A percentile compares a stretch with the other conserved stretches of the same genome.
Conservation (phyloP, 2,888 invertebrate genomes). For the Tuberolachnus salignus region DNA sequence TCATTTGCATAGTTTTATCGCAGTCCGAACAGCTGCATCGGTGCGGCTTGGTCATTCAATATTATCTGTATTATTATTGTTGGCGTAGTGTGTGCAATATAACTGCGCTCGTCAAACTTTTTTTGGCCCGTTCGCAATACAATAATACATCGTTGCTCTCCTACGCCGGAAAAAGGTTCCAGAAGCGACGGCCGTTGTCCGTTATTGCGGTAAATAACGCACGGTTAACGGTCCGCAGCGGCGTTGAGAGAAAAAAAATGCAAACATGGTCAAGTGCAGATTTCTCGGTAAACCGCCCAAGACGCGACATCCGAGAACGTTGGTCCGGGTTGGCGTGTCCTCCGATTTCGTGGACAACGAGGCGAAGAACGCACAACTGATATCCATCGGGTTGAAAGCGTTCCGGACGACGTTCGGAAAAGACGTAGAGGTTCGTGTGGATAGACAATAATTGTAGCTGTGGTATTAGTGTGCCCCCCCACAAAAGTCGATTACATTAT, state of each 20-base stretch:
- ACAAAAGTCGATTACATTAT: not conserved
- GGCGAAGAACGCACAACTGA: slow-evolving; percentile 31
- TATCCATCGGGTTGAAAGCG: slow-evolving; percentile 17
- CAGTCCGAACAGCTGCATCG: too few species aligned
- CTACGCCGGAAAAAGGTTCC: not conserved
- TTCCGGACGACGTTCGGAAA: slow-evolving; percentile 37
- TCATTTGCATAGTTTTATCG: too few species aligned
- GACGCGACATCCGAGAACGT: not conserved
- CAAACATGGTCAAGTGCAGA: slow-evolving; percentile 23
- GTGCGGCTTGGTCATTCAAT: too few species aligned
- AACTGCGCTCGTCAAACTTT: not conserved
- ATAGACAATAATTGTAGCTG: not conserved
- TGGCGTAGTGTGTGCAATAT: not conserved
- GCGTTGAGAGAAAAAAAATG: not conserved
- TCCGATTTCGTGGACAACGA: slow-evolving; percentile 38
- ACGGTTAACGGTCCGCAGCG: not conserved
- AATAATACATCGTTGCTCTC: not conserved
- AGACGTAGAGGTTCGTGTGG: slow-evolving; percentile 26
- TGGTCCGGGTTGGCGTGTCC: slow-evolving; percentile 40
- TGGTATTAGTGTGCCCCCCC: not conserved
- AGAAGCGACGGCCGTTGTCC: too few species aligned
- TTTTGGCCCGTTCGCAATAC: too few species aligned
- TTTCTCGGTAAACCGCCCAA: slow-evolving; percentile 48
- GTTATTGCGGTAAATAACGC: too few species aligned
- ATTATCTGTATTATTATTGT: not conserved